A percentile compares a stretch with the other conserved stretches of the same genome.
phyloP scores from a whole-genome alignment of 2,113 vertebrate genomes.

The Rhinoderma darwinii region DNA sequence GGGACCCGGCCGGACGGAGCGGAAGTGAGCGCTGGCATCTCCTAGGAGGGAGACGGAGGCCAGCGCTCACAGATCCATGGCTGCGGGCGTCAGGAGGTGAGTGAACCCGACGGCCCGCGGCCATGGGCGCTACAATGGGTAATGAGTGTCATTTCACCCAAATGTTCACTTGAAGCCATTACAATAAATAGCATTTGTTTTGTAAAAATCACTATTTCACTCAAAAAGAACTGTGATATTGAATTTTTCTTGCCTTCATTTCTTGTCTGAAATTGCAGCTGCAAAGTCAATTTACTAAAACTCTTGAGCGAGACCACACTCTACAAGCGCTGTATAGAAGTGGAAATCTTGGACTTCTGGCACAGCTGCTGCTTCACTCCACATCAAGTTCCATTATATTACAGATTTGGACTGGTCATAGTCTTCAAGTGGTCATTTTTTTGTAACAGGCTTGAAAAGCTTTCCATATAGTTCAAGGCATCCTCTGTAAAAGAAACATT shows the following conservation, averaged over 20 bases:
- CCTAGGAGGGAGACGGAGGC: too few species aligned
- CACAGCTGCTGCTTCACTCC: neutral
- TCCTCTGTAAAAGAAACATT: slow-evolving; percentile 67
- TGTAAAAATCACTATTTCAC: neutral
- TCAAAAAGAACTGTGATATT: neutral
- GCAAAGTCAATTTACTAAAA: neutral
- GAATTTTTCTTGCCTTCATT: neutral
- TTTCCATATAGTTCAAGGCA: slow-evolving; percentile 76
- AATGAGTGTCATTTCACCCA: neutral
- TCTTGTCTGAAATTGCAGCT: neutral
- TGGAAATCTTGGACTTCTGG: neutral
- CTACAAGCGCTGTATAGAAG: neutral
- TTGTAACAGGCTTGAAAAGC: slow-evolving; percentile 71
- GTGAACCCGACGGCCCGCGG: too few species aligned
- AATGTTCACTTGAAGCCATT: neutral
- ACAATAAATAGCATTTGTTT: neutral
- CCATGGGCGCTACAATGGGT: too few species aligned
- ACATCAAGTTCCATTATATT: neutral
- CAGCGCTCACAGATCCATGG: too few species aligned
- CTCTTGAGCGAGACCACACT: neutral
- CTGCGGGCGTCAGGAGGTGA: too few species aligned
- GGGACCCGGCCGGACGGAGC: too few species aligned
- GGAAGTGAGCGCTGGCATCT: too few species aligned
- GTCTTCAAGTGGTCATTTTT: slow-evolving; percentile 38
- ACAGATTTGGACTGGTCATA: neutral